Evolutionary conservation across 2,113 vertebrate genomes (phyloP).

Genomic region (Gobius niger): DNA sequence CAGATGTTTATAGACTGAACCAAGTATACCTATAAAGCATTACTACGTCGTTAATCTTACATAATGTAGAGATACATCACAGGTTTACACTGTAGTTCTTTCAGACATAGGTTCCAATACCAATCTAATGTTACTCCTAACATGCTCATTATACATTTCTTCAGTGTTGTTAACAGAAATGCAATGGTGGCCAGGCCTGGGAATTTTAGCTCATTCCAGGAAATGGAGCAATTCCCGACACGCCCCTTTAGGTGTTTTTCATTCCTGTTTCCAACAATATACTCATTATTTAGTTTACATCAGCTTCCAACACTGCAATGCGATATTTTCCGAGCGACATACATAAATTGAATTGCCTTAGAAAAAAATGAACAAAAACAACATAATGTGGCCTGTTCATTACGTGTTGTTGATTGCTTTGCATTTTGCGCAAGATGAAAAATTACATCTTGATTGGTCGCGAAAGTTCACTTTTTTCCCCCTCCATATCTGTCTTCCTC

Average conservation of each 20-base stretch:
- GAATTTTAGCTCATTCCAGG: not conserved
- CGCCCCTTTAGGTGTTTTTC: not conserved
- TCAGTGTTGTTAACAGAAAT: not conserved
- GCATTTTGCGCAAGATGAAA: slow-evolving; percentile 29
- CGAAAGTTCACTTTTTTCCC: not conserved
- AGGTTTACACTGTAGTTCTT: too few relatives aligned
- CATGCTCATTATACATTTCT: not conserved
- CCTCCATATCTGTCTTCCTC: too few relatives aligned
- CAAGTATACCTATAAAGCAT: too few relatives aligned
- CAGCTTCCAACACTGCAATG: slow-evolving; percentile 16
- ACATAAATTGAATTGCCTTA: slow-evolving; percentile 37
- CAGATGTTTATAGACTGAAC: too few relatives aligned
- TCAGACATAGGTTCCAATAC: too few relatives aligned
- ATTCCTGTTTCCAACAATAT: slow-evolving; percentile 1
- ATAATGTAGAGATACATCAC: too few relatives aligned
- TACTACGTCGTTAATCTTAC: too few relatives aligned
- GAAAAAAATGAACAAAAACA: not conserved
- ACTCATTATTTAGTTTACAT: slow-evolving; percentile 33
- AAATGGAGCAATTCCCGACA: not conserved
- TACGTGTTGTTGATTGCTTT: slow-evolving; percentile 50
- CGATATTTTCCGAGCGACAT: slow-evolving; percentile 39
- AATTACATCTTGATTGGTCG: slow-evolving; percentile 45
- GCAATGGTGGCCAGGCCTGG: not conserved
- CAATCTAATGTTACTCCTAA: too few relatives aligned
- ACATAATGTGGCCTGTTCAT: slow-evolving; percentile 37